A percentile compares a stretch with the other conserved stretches of the same genome.
Conservation (phyloP, 2,888 invertebrate species). For the Matsumyia berberina region DNA sequence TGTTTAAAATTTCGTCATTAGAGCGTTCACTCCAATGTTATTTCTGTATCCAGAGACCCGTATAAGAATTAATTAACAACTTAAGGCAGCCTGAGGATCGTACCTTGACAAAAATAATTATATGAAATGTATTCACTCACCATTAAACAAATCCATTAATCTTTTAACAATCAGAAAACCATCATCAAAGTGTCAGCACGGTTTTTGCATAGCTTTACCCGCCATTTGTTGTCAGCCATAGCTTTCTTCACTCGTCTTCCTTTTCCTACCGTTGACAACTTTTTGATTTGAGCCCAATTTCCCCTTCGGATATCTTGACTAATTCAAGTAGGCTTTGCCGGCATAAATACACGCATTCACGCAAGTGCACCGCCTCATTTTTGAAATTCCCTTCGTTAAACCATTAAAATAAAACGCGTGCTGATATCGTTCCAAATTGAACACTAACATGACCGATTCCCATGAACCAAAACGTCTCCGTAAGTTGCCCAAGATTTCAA, state of each 20-base stretch:
- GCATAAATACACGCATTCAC: neutral
- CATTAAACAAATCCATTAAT: too few relatives aligned
- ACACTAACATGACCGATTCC: constrained; percentile 21
- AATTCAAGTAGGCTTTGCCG: constrained; percentile 41
- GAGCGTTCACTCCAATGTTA: too few relatives aligned
- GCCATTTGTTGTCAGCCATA: constrained; percentile 38
- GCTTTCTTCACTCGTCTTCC: constrained; percentile 33
- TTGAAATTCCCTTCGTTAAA: neutral
- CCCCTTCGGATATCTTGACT: constrained; percentile 9
- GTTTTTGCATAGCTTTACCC: constrained; percentile 3
- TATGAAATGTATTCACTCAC: too few relatives aligned
- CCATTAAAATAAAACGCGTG: constrained; percentile 2
- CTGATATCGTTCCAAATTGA: neutral
- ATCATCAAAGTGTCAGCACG: constrained; percentile 42
- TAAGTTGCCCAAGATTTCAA: constrained; percentile 30
- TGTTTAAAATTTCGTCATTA: too few relatives aligned
- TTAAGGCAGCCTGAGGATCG: too few relatives aligned
- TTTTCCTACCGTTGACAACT: constrained; percentile 52
- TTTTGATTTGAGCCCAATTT: constrained; percentile 30
- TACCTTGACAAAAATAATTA: too few relatives aligned
- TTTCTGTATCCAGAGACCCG: too few relatives aligned
- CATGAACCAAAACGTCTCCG: constrained; percentile 39
- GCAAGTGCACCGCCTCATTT: neutral
- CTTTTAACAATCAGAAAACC: neutral
- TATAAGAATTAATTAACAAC: too few relatives aligned